phyloP scores from a whole-genome alignment of 2,888 invertebrate genomes.

The Coremacera marginata region DNA sequence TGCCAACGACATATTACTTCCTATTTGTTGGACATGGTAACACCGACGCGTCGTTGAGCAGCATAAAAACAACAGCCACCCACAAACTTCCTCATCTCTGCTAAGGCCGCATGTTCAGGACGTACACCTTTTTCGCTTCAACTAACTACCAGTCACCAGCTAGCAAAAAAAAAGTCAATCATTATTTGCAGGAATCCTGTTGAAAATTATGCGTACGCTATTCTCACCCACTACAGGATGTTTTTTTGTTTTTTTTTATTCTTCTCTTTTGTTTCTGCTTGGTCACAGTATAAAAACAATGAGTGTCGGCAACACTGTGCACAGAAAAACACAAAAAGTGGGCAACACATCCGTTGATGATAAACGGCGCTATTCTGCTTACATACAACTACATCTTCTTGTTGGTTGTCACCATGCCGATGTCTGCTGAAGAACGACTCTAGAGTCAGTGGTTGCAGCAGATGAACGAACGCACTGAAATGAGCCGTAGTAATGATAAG shows the following conservation, averaged over 20 bases:
- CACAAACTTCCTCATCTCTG: too few species aligned
- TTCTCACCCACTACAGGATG: neutral
- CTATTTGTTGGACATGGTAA: constrained; percentile 57
- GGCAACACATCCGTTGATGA: constrained; percentile 41
- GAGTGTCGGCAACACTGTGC: constrained; percentile 45
- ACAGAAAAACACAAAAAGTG: constrained; percentile 21
- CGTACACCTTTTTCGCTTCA: neutral
- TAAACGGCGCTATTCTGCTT: constrained; percentile 38
- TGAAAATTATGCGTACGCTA: constrained; percentile 50
- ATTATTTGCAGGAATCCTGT: constrained; percentile 53
- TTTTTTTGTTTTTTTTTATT: neutral
- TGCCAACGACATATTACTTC: constrained; percentile 65
- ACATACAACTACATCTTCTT: constrained; percentile 17
- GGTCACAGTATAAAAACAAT: constrained; percentile 57
- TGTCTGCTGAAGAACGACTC: neutral
- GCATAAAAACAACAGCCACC: too few species aligned
- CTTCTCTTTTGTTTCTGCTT: neutral
- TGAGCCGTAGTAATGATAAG: constrained; percentile 58
- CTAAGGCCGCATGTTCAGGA: neutral
- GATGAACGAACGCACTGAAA: neutral
- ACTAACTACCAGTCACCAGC: neutral
- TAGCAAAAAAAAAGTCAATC: constrained; percentile 27
- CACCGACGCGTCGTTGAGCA: neutral
- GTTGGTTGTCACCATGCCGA: constrained; percentile 8
- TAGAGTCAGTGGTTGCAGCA: constrained; percentile 5